Base-by-base conservation (phyloP, 2,888 invertebrate genomes). In the Agrypnus murinus region DNA sequence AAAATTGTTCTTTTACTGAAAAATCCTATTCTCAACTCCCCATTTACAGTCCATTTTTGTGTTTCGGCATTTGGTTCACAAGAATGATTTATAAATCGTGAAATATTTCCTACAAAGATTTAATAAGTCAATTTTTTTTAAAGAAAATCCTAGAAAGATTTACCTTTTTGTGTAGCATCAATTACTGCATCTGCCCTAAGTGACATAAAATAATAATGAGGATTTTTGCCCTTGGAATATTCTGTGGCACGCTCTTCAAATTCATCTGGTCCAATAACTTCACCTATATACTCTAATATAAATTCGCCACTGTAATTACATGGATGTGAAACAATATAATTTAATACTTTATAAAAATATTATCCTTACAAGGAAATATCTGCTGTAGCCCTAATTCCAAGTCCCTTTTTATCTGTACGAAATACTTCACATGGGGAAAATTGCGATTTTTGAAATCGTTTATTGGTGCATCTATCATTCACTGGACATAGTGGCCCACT, bases 11-110 rank as follows among this genome's bases (percentile, higher is more conserved):
- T 89, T 72, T 92, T 93, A 77, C 97, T 94, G 86, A 99, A 99
- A 87, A 99, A 99, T 0, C 99, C 99, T 79, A 99, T 96, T 75
- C 99, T 89, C 48, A 98, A 86, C 84, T 97, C 96, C 0, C 96
- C 96, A 80, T 95, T 95, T 0, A 96, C 96, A 0, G 95, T 96
- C 96, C 96, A 96, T 87, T 99, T 99, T 86, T 99, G 98, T 0
- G 99, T 99, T 86, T 97, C 97, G 2, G 98, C 95, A 85, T 99
- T 99, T 0, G 99, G 99, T 79, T 98, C 97, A 84, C 99, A 99
- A 50, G 98, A 98, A 84, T 99, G 99, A 86, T 99, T 99, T 78
- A 99, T 98, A 83, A 99, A 99, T 43, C 99, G 89, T 0, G 99
- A 98, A 70, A 96, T 92, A 84, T 98, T 99, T 34, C 99, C 84